These are phyloP conservation scores for Itoplectis maculator DNA, from an alignment of 2,888 invertebrate species.

Conservation along the genomic window DNA sequence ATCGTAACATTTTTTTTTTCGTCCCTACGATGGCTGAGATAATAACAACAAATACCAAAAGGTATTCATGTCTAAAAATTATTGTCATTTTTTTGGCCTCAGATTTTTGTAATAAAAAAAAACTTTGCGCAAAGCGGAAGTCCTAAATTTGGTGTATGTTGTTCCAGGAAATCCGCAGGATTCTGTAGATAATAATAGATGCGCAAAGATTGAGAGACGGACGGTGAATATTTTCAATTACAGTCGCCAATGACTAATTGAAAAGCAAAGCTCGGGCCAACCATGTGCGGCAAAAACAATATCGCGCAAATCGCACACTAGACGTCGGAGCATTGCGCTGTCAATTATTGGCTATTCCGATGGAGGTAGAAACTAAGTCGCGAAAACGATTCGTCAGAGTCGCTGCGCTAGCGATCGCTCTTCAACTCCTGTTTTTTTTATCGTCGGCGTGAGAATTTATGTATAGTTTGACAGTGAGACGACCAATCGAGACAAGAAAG, in stretches of 20 bases:
- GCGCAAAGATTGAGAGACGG: neutral
- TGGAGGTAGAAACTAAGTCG: constrained; percentile 14
- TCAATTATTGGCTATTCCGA: constrained; percentile 6
- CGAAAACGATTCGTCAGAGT: neutral
- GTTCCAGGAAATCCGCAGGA: constrained; percentile 56
- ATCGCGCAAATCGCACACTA: neutral
- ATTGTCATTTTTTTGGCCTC: too few species aligned
- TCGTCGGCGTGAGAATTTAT: constrained; percentile 18
- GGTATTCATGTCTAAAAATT: too few species aligned
- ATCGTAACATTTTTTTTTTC: neutral
- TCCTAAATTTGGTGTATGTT: constrained; percentile 41
- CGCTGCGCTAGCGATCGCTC: neutral
- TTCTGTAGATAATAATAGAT: constrained; percentile 53
- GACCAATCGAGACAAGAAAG: constrained; percentile 24
- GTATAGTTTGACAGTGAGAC: constrained; percentile 13
- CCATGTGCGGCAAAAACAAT: neutral
- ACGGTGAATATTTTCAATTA: neutral
- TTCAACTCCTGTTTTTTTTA: neutral
- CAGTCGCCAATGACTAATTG: neutral
- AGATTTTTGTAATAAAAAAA: neutral
- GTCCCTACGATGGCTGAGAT: neutral
- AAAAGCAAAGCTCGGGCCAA: neutral
- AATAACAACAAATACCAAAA: neutral
- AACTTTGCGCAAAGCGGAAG: neutral
- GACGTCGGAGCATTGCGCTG: neutral